Evolutionary conservation across 2,888 invertebrate genomes (phyloP).

Genomic region (Lithophane socia): DNA sequence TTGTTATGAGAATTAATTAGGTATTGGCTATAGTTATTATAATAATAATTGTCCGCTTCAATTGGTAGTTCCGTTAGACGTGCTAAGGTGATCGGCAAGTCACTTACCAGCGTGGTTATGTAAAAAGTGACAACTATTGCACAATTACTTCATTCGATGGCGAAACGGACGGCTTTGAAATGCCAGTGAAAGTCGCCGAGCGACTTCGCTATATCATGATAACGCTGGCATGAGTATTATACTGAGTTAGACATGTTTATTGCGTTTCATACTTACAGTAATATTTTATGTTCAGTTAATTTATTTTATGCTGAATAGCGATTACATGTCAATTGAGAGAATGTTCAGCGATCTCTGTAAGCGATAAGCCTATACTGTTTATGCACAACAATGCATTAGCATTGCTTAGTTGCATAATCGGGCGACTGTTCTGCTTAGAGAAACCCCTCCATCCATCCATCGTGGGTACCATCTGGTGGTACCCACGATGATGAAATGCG

Average conservation of each 20-base stretch:
- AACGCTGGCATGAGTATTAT: slow-evolving; percentile 64
- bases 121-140: slow-evolving; percentile 89
- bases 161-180: slow-evolving; percentile 87
- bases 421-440: not conserved
- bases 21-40: not conserved
- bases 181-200: slow-evolving; percentile 89
- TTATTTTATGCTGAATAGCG: slow-evolving; percentile 25
- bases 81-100: slow-evolving; percentile 65
- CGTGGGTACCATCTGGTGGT: not conserved
- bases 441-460: slow-evolving; percentile 1
- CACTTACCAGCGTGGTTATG: slow-evolving; percentile 79
- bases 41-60: slow-evolving; percentile 40
- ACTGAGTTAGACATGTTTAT: slow-evolving; percentile 49
- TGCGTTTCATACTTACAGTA: slow-evolving; percentile 37
- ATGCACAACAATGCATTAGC: slow-evolving; percentile 6
- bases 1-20: slow-evolving; percentile 12
- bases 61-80: slow-evolving; percentile 58
- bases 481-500: not conserved
- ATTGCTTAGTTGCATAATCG: slow-evolving; percentile 28
- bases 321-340: slow-evolving; percentile 24
- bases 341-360: slow-evolving; percentile 21
- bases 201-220: slow-evolving; percentile 85
- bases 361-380: slow-evolving; percentile 24
- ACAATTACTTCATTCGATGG: slow-evolving; percentile 89
- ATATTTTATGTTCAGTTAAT: slow-evolving; percentile 45